Evolutionary conservation across 2,888 invertebrate genomes (phyloP).

Genomic region (Microplitis deprimator): DNA sequence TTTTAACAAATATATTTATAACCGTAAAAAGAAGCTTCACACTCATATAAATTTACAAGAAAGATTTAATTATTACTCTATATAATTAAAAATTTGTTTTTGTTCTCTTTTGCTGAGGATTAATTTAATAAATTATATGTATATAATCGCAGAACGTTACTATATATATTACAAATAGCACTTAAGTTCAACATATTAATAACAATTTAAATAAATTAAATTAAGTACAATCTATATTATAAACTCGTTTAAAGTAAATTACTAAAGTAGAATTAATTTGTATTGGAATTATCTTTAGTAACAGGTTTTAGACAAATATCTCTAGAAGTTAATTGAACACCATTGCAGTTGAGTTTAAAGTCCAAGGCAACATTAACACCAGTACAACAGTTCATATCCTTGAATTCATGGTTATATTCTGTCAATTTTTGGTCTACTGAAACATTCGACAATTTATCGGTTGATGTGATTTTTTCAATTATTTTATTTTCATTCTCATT

Average conservation of each 20-base stretch:
- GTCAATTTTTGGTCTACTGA: slow-evolving; percentile 28
- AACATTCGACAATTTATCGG: slow-evolving; percentile 11
- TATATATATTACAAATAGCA: background rate
- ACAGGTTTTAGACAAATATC: slow-evolving; percentile 55
- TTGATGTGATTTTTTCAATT: slow-evolving; percentile 17
- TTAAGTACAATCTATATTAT: background rate
- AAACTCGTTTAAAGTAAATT: slow-evolving; percentile 13
- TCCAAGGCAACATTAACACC: slow-evolving; percentile 62
- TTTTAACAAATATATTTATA: too few relatives aligned
- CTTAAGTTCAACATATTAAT: slow-evolving; percentile 14
- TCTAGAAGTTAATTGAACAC: slow-evolving; percentile 63
- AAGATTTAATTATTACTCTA: too few relatives aligned
- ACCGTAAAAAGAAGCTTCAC: too few relatives aligned
- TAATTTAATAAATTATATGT: background rate
- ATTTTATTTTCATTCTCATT: slow-evolving; percentile 36
- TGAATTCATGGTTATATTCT: slow-evolving; percentile 36
- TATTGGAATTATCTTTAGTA: slow-evolving; percentile 28
- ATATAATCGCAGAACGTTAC: background rate
- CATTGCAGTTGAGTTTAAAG: slow-evolving; percentile 64
- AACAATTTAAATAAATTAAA: background rate
- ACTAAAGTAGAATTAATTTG: slow-evolving; percentile 13
- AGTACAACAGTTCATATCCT: slow-evolving; percentile 53
- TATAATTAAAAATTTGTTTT: too few relatives aligned
- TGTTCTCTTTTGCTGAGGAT: background rate
- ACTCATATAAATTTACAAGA: too few relatives aligned